A percentile compares a stretch with the other conserved stretches of the same genome.
Evolutionary conservation across 2,113 vertebrate species (phyloP).

Genomic region (Archocentrus centrarchus): DNA sequence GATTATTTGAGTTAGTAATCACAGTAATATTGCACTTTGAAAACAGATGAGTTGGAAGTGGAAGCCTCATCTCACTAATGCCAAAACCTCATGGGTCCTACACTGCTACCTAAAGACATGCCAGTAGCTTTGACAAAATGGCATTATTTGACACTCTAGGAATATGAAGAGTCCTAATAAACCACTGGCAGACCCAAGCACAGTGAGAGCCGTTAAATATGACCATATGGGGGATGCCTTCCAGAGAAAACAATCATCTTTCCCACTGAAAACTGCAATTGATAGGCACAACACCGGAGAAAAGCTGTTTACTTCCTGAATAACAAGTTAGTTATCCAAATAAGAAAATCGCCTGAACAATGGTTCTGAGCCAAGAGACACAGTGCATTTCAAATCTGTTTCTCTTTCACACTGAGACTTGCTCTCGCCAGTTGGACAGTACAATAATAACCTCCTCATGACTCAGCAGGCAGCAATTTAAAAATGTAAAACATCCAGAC

Average conservation of each 20-base stretch:
- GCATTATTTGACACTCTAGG: no score
- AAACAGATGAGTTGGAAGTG: no score
- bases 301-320: slow-evolving; percentile 6
- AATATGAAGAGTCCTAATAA: not conserved
- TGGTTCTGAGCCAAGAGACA: not conserved
- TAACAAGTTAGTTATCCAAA: not conserved
- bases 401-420: slow-evolving; percentile 3
- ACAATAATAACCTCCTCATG: not conserved
- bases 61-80: not conserved
- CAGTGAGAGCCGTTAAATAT: not conserved
- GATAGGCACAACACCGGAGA: not conserved
- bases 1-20: not conserved
- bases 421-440: not conserved
- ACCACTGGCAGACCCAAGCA: not conserved
- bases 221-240: not conserved
- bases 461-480: not conserved
- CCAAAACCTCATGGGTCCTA: not conserved
- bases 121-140: not conserved
- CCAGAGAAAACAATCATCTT: not conserved
- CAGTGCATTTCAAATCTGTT: slow-evolving; percentile 3
- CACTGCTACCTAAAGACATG: not conserved
- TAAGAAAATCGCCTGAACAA: not conserved
- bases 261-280: not conserved
- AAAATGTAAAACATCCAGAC: slow-evolving; percentile 8
- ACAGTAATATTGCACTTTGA: not conserved